Conservation (phyloP, 2,113 vertebrate species). For the Saimiri boliviensis region DNA sequence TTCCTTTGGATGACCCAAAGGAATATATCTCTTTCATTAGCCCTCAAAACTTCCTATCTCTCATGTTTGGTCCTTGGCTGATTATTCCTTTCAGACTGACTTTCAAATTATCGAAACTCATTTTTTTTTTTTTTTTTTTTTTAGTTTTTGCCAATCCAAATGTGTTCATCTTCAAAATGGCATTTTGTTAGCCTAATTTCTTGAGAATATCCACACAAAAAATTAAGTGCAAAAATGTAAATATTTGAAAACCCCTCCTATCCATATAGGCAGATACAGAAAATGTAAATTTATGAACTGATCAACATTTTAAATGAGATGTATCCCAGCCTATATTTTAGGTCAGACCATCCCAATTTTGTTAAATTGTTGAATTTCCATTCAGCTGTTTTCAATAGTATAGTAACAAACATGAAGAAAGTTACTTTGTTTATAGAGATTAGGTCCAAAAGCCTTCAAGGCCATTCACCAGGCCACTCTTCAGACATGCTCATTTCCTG, state of each 20-base stretch:
- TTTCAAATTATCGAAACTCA: conserved; percentile 32
- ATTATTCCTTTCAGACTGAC: conserved; percentile 36
- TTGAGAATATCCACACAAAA: not conserved
- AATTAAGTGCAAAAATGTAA: not conserved
- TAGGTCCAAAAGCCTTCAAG: conserved; percentile 28
- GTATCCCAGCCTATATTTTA: not conserved
- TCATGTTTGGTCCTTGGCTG: not conserved
- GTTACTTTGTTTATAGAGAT: conserved; percentile 37
- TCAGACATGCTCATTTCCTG: not conserved
- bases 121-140: conserved; percentile 21
- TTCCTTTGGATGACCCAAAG: not conserved
- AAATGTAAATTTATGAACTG: not conserved
- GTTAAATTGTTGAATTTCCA: conserved; percentile 21
- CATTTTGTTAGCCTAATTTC: conserved; percentile 19
- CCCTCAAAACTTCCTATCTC: not conserved
- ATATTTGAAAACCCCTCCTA: not conserved
- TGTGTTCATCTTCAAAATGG: conserved; percentile 5
- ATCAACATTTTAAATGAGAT: conserved; percentile 39
- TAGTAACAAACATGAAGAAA: not conserved
- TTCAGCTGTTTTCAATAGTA: conserved; percentile 20
- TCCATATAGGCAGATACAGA: not conserved
- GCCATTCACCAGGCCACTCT: not conserved
- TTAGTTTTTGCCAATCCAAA: conserved; percentile 4
- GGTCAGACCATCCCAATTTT: conserved; percentile 24
- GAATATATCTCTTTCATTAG: not conserved